Evolutionary conservation across 2,113 vertebrate species (phyloP), one percentile per base, ranked within the genome.

Genomic region (Phalacrocorax carbo): DNA sequence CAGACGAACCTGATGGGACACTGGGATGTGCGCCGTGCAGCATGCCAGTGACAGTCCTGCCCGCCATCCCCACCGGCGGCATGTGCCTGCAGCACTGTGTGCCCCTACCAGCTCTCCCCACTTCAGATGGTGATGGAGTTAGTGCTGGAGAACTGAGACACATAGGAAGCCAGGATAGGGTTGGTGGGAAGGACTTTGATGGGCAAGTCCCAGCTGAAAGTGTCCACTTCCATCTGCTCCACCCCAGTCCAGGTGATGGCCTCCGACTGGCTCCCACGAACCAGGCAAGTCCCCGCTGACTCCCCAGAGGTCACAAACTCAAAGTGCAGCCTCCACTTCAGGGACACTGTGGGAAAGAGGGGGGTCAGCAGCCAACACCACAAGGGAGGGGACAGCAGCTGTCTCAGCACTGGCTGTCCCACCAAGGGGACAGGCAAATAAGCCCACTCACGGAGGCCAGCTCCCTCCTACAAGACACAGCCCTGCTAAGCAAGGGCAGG

Each of bases 131-230:
- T 98, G 95, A 99, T 99, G 85, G 98, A 99, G 97, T 99, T 99
- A 54, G 98, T 98, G 79, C 98, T 99, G 66, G 99, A 98, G 64
- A 99, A 99, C 82, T 99, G 99, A 62, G 99, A 99, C 44, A 99
- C 98, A 0, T 99, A 99, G 49, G 99, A 99, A 30, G 98, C 99
- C 97, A 99, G 90, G 29, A 99, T 97, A 2, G 99, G 99, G 95
- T 99, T 99, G 52, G 99, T 99, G 61, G 99, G 99, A 93, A 99
- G 98, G 82, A 99, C 98, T 98, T 99, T 99, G 96, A 99, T 99
- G 16, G 99, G 99, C 83, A 99, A 97, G 93, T 99, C 99, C 99
- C 99, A 99, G 96, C 99, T 99, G 97, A 99, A 99, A 70, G 99
- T 99, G 97, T 99, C 99, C 90, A 99, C 99, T 10, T 99, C 98